Evolutionary conservation across 1,140 invertebrate species (phyloP), one percentile per base, ranked within the genome.

Genomic region (Habropoda laboriosa): DNA sequence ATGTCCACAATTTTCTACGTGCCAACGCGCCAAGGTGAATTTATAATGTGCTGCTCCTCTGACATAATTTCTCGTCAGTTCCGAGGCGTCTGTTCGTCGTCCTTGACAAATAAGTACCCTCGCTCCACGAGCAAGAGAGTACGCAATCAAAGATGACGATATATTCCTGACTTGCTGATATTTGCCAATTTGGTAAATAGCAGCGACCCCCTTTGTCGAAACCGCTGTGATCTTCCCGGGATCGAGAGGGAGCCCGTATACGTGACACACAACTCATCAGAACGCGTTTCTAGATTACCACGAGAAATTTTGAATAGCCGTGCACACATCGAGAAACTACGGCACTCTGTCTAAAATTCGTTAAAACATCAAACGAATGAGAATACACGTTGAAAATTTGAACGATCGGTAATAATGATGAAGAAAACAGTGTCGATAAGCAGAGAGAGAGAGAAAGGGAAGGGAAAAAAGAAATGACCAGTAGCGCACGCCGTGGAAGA

Each of bases 171-270:
- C 67, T 82, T 72, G 66, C 55, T 79, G 81, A 86, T 87, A 87
- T 87, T 87, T 86, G 85, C 81, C 70, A 87, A 86, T 83, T 86
- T 86, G 79, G 81, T 86, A 86, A 87, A 86, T 81, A 87, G 58
- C 71, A 35, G 47, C 21, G 40, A 42, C 61, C 38, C 55, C 6
- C 24, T 63, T 55, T 47, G n/a, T 38, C 49, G 60, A 51, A 79
- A 74, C n/a, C 13, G 18, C 27, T 35, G 32, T 27, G 24, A 40
- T 51, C 10, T 49, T 40, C 32, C 13, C 18, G 40, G 8, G 16
- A 18, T 40, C 53, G 8, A 7, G 12, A 2, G 10, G 13, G 38
- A 0, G 21, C 12, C n/a, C 18, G 4, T 5, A 49, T 6, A 55
- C 18, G 18, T n/a, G 24, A 18, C 13, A 30, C n/a, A n/a, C n/a